These are phyloP conservation scores for Rhinogobio ventralis DNA, from an alignment of 2,797 vertebrate genomes.

Conservation along the genomic window DNA sequence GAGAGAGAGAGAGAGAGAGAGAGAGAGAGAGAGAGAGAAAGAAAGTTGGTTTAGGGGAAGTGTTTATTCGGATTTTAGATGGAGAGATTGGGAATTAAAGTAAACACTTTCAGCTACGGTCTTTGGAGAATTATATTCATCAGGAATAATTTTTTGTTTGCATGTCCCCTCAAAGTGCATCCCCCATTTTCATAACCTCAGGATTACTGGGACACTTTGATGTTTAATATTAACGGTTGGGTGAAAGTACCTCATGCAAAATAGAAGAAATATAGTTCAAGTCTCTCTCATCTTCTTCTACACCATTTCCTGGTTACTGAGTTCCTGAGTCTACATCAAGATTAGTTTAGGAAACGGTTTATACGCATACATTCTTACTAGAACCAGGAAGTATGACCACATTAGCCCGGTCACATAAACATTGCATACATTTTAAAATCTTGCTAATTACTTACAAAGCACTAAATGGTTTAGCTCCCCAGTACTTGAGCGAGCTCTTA, in stretches of 20 bases:
- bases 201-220: neutral
- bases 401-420: too few relatives aligned
- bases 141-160: neutral
- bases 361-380: too few relatives aligned
- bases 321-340: too few relatives aligned
- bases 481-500: too few relatives aligned
- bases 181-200: neutral
- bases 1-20: too few relatives aligned
- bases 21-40: too few relatives aligned
- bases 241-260: neutral
- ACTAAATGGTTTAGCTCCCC: too few relatives aligned
- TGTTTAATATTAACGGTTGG: slow-evolving; percentile 3
- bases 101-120: neutral
- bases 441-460: too few relatives aligned
- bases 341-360: too few relatives aligned
- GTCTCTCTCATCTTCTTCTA: neutral
- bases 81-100: neutral
- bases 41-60: neutral
- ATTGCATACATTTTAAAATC: too few relatives aligned
- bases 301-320: neutral
- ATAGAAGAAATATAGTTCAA: neutral
- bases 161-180: slow-evolving; percentile 3
- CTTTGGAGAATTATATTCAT: neutral
- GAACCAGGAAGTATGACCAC: too few relatives aligned
- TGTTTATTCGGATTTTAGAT: neutral